phyloP scores from a whole-genome alignment of 2,888 invertebrate species.

The Herminia tarsipennalis region DNA sequence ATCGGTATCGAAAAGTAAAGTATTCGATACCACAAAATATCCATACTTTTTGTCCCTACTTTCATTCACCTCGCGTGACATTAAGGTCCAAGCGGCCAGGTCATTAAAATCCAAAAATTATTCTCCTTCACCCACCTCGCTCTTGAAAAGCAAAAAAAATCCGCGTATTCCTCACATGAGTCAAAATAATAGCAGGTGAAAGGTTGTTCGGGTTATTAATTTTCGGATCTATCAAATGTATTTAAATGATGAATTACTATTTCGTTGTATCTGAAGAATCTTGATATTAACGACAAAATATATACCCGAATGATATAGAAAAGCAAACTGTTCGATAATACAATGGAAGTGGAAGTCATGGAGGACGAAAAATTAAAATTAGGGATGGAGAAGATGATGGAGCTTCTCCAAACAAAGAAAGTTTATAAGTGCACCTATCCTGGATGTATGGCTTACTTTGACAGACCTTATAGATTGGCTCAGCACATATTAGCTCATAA shows the following conservation, averaged over 20 bases:
- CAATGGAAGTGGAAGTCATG: background rate
- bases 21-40: too few species aligned
- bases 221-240: background rate
- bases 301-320: too few species aligned
- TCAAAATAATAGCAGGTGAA: slow-evolving; percentile 1
- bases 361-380: slow-evolving; percentile 9
- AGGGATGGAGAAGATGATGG: slow-evolving; percentile 11
- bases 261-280: background rate
- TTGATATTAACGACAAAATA: background rate
- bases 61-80: too few species aligned
- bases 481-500: slow-evolving; percentile 85
- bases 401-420: slow-evolving; percentile 20
- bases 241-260: background rate
- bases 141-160: background rate
- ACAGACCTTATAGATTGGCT: slow-evolving; percentile 81
- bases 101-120: too few species aligned
- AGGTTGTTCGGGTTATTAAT: background rate
- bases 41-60: too few species aligned
- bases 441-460: slow-evolving; percentile 80
- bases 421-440: slow-evolving; percentile 35
- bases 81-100: too few species aligned
- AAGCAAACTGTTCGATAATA: background rate
- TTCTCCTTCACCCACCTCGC: background rate
- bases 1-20: too few species aligned
- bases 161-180: slow-evolving; percentile 2